Conservation (phyloP, 2,113 vertebrate genomes). For the Ochotona curzoniae region DNA sequence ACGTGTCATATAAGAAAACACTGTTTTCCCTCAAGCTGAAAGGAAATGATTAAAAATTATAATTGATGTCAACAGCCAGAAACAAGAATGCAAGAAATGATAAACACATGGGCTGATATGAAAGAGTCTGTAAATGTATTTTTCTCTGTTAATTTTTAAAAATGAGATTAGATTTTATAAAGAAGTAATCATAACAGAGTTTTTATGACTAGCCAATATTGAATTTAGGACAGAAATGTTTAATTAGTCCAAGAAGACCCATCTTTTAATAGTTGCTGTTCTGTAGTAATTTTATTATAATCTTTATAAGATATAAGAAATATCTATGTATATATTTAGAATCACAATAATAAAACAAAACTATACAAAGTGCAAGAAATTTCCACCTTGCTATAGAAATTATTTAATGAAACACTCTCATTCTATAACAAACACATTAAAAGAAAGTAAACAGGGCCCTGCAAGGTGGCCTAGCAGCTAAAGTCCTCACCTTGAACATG, state of each 20-base stretch:
- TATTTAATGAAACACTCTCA: not conserved
- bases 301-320: conserved; percentile 7
- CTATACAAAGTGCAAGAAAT: not conserved
- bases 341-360: conserved; percentile 21
- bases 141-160: conserved; percentile 49
- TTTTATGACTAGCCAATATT: conserved; percentile 33
- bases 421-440: not conserved
- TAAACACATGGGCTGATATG: not conserved
- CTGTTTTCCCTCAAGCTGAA: not conserved
- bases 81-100: not conserved
- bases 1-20: not conserved
- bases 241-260: not conserved
- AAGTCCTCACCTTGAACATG: too few relatives aligned
- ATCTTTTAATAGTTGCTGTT: conserved; percentile 8
- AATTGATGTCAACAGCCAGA: not conserved
- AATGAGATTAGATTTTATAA: conserved; percentile 25
- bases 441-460: not conserved
- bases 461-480: too few relatives aligned
- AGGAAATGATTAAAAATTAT: not conserved
- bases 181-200: conserved; percentile 31
- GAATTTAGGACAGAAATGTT: conserved; percentile 40
- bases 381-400: not conserved
- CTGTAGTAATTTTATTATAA: too few relatives aligned
- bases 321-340: not conserved
- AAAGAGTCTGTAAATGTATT: conserved; percentile 36